Evolutionary conservation across 2,888 invertebrate genomes (phyloP).

Genomic region (Drosophila nigritarsus): DNA sequence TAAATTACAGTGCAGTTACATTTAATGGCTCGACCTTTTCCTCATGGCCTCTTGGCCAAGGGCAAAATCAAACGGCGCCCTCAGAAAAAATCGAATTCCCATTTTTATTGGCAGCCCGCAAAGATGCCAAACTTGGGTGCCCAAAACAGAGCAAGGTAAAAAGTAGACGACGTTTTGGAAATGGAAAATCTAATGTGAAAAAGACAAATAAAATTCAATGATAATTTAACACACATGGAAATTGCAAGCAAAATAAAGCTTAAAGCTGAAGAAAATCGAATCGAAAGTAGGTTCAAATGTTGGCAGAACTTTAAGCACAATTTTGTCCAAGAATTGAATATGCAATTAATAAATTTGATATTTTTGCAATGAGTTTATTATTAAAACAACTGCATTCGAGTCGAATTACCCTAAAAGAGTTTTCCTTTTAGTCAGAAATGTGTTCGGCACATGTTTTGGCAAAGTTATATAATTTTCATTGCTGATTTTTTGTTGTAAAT

Average conservation of each 20-base stretch:
- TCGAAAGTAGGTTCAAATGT: neutral
- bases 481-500: neutral
- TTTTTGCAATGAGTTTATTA: neutral
- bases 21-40: slow-evolving; percentile 81
- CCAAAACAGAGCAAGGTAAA: slow-evolving; percentile 19
- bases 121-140: slow-evolving; percentile 22
- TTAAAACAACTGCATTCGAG: neutral
- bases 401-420: neutral
- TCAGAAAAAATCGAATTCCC: slow-evolving; percentile 54
- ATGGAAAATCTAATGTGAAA: slow-evolving; percentile 9
- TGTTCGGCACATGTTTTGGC: too few relatives aligned
- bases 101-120: slow-evolving; percentile 58
- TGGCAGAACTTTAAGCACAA: neutral
- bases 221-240: slow-evolving; percentile 15
- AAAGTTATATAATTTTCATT: neutral
- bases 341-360: neutral
- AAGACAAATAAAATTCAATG: slow-evolving; percentile 41
- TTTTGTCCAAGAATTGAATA: neutral
- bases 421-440: neutral
- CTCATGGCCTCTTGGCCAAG: slow-evolving; percentile 4
- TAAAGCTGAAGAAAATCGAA: neutral
- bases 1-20: slow-evolving; percentile 83
- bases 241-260: neutral
- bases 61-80: slow-evolving; percentile 37
- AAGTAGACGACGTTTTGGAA: slow-evolving; percentile 1